Conservation (phyloP, 2,888 invertebrate genomes). For the Epinotia bilunana region DNA sequence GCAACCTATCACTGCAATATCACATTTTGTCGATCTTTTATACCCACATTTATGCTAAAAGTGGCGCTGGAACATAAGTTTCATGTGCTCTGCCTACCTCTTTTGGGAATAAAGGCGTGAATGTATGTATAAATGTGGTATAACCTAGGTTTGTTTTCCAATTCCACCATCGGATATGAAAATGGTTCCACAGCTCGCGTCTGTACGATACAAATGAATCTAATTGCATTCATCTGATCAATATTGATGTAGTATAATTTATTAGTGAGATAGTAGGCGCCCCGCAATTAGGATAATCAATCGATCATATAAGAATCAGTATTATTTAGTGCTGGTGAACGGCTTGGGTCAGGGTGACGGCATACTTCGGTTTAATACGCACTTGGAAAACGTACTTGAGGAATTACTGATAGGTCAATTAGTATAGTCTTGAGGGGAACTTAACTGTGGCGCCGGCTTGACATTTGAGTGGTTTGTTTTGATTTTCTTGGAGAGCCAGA, state of each 20-base stretch:
- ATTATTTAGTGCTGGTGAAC: slow-evolving; percentile 22
- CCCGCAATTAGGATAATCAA: slow-evolving; percentile 64
- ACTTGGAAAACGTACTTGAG: slow-evolving; percentile 15
- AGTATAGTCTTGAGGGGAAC: slow-evolving; percentile 2
- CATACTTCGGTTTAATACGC: slow-evolving; percentile 14
- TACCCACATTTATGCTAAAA: too few species aligned
- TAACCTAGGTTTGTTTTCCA: not conserved
- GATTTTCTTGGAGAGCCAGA: too few species aligned
- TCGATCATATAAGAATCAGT: slow-evolving; percentile 57
- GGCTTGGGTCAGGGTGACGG: slow-evolving; percentile 28
- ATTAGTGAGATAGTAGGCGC: slow-evolving; percentile 56
- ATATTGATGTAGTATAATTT: slow-evolving; percentile 47
- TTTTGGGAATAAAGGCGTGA: too few species aligned
- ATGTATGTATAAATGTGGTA: too few species aligned
- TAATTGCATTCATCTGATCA: slow-evolving; percentile 25
- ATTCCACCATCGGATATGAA: not conserved
- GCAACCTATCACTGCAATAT: too few species aligned
- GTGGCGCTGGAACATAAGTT: too few species aligned
- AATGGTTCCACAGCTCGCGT: not conserved
- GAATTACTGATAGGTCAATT: slow-evolving; percentile 9
- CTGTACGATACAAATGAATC: slow-evolving; percentile 4
- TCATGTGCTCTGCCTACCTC: too few species aligned
- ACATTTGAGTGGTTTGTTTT: not conserved
- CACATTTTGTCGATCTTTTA: too few species aligned
- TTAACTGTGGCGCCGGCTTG: not conserved